Conservation (phyloP, 2,888 invertebrate species). For the Zootermopsis nevadensis region DNA sequence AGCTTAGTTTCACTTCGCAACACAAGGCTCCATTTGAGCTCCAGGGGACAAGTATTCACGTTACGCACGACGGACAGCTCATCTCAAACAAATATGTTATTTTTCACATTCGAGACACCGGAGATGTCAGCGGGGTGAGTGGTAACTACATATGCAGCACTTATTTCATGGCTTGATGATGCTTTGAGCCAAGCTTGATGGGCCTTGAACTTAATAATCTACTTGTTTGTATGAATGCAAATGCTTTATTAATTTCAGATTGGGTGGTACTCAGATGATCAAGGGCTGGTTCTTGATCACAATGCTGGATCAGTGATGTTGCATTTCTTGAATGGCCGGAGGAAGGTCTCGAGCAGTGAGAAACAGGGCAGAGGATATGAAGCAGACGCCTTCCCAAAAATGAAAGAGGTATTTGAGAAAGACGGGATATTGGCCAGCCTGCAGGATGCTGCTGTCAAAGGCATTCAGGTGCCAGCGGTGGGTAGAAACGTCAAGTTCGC, state of each 20-base stretch:
- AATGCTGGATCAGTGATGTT: not conserved
- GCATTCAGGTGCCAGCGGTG: not conserved
- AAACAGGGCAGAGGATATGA: slow-evolving; percentile 26
- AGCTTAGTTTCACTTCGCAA: slow-evolving; percentile 54
- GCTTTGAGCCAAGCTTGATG: no score
- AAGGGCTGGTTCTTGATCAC: slow-evolving; percentile 57
- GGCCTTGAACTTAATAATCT: no score
- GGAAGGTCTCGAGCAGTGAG: not conserved
- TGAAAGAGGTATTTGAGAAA: not conserved
- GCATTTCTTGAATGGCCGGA: not conserved
- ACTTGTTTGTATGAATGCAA: not conserved
- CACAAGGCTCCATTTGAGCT: slow-evolving; percentile 54
- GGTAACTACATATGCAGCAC: not conserved
- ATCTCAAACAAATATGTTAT: slow-evolving; percentile 55
- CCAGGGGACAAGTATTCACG: slow-evolving; percentile 55
- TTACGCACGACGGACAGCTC: slow-evolving; percentile 56
- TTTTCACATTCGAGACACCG: slow-evolving; percentile 50
- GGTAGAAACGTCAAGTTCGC: not conserved
- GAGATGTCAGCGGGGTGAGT: slow-evolving; percentile 48
- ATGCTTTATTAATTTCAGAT: slow-evolving; percentile 53
- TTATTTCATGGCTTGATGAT: not conserved
- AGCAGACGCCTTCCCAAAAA: slow-evolving; percentile 9
- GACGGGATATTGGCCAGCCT: not conserved
- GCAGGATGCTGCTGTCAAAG: slow-evolving; percentile 36
- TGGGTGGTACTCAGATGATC: slow-evolving; percentile 59